These are phyloP conservation scores for Ageneiosus marmoratus DNA, from an alignment of 2,113 vertebrate species.

Conservation along the genomic window DNA sequence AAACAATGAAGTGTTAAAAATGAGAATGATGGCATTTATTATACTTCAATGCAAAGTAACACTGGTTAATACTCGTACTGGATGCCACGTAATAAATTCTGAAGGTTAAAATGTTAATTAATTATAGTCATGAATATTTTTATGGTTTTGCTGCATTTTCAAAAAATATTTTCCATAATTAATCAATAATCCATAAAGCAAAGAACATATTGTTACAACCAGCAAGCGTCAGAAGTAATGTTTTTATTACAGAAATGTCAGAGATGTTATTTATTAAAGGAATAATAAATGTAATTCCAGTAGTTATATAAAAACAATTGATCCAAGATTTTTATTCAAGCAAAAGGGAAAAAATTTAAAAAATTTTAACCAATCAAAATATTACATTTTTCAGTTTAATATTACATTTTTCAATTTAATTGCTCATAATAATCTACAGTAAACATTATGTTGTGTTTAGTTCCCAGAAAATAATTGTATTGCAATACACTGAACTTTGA, in stretches of 20 bases:
- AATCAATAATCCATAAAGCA: background rate
- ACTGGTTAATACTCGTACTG: background rate
- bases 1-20: background rate
- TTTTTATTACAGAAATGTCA: background rate
- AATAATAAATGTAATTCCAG: background rate
- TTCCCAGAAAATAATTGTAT: background rate
- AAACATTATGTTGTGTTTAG: background rate
- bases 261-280: background rate
- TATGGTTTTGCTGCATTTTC: background rate
- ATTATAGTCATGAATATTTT: background rate
- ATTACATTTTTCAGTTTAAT: background rate
- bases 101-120: background rate
- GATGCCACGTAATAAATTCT: background rate
- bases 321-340: background rate
- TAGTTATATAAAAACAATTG: background rate
- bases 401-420: background rate
- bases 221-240: background rate
- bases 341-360: background rate
- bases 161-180: background rate
- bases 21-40: background rate
- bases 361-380: background rate
- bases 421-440: background rate
- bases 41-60: background rate
- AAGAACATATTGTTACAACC: background rate
- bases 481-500: background rate